Base-by-base conservation (phyloP, 2,888 invertebrate genomes). In the Drosophila picticornis region DNA sequence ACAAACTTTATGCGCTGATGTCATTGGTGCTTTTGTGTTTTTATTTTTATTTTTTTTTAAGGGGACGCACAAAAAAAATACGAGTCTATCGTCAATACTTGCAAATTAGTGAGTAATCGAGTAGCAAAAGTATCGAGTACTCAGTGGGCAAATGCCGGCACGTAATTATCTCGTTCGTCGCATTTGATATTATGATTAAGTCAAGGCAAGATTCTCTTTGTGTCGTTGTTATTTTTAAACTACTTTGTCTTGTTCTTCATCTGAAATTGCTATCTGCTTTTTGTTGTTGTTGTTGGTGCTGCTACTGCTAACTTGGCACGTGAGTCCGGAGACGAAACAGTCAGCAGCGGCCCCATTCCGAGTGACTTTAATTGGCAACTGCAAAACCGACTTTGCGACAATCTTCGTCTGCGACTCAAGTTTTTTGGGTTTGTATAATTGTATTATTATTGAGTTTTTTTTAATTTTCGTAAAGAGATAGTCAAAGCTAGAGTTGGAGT, bases 311-410 rank as follows among this genome's bases (percentile, higher is more conserved):
- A 16, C 9, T 34, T 65, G 75, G 77, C 80, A 77, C 80, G 77
- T 80, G 77, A 77, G 76, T 38, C 40, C 56, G 46, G 52, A 69
- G 50, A 55, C 59, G 60, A 63, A 57, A 56, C 55, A 64, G 34
- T 61, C 63, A 43, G 46, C 56, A 38, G 46, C 56, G 71, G 57
- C 79, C 79, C 63, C 80, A 77, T 79, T 77, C 75, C 76, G 57
- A 58, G 16, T 53, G 75, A 64, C 56, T 79, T 76, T 61, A 74
- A 76, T 78, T 76, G 62, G 74, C 67, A 60, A 57, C 56, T 52
- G 59, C 77, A 62, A 71, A 59, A 70, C 64, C 60, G 52, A 67
- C 62, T 61, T 53, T 32, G 60, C 52, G 58, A 63, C 67, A 76
- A 74, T 59, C 53, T 56, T 60, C 22, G 29, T 43, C 27, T 31